Conservation (phyloP, 1,140 invertebrate genomes). For the Drosophila tristis region DNA sequence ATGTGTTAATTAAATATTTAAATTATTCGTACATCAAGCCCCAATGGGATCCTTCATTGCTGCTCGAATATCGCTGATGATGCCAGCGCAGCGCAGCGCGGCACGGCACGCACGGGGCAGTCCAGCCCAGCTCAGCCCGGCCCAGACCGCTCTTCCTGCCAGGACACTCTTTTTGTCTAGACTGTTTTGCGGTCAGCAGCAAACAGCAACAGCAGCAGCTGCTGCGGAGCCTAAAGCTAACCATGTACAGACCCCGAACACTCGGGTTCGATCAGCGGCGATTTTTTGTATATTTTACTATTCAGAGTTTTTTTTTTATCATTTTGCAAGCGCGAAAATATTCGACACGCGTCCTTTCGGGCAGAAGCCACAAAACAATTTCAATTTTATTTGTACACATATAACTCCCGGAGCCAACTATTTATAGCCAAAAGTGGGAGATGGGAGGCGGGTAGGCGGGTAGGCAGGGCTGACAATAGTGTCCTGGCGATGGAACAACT, state of each 20-base stretch:
- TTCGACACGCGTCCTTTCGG: slow-evolving; percentile 62
- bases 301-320: slow-evolving; percentile 21
- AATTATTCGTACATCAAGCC: slow-evolving; percentile 60
- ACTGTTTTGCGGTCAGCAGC: slow-evolving; percentile 51
- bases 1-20: slow-evolving; percentile 83
- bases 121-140: neutral
- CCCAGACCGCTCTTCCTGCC: slow-evolving; percentile 21
- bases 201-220: slow-evolving; percentile 22
- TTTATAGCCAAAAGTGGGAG: neutral
- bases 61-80: slow-evolving; percentile 35
- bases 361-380: slow-evolving; percentile 77
- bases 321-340: too few species aligned
- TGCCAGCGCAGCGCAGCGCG: slow-evolving; percentile 1
- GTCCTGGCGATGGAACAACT: slow-evolving; percentile 49
- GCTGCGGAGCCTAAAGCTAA: too few species aligned
- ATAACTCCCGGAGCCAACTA: slow-evolving; percentile 23
- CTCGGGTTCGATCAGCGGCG: slow-evolving; percentile 47
- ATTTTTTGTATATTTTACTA: slow-evolving; percentile 20
- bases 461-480: neutral
- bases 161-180: slow-evolving; percentile 59
- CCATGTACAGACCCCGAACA: slow-evolving; percentile 11
- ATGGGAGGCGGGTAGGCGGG: slow-evolving; percentile 7
- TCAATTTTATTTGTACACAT: slow-evolving; percentile 61
- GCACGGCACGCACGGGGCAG: slow-evolving; percentile 29
- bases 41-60: slow-evolving; percentile 45